These are phyloP conservation scores for Porites divaricata DNA, from an alignment of 92 coral and sea anemone genomes.

Conservation along the genomic window DNA sequence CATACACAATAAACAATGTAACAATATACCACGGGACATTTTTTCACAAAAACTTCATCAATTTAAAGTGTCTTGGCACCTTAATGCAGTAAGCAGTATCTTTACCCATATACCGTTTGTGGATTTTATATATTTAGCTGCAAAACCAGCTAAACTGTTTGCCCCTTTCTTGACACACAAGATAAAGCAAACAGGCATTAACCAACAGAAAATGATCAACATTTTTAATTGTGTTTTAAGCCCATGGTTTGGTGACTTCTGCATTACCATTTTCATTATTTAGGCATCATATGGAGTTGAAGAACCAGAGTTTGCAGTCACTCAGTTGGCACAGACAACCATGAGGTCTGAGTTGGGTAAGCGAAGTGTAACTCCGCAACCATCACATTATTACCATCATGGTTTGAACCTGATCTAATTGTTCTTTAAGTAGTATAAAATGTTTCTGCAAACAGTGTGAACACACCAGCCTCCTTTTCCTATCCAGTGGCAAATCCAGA, in stretches of 20 bases:
- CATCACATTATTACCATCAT: not conserved
- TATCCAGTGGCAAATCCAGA: too few species aligned
- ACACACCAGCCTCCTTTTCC: too few species aligned
- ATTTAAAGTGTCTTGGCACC: not conserved
- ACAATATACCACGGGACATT: not conserved
- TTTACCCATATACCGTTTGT: not conserved
- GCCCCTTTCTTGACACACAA: conserved; percentile 22
- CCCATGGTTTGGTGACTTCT: too few species aligned
- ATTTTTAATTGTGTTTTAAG: too few species aligned
- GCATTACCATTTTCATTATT: not conserved
- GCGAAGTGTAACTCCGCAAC: not conserved
- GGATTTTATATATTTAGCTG: conserved; percentile 17
- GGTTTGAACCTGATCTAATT: too few species aligned
- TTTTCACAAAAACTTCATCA: too few species aligned
- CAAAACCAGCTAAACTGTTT: conserved; percentile 13
- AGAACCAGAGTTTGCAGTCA: conserved; percentile 97
- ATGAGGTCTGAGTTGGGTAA: conserved; percentile 99
- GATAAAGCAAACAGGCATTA: conserved; percentile 17
- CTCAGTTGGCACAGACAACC: conserved; percentile 97
- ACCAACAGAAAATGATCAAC: not conserved
- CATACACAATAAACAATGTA: too few species aligned
- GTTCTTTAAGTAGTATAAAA: too few species aligned
- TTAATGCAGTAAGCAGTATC: conserved; percentile 7
- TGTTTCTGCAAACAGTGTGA: too few species aligned
- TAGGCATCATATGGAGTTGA: conserved; percentile 99